Percentiles rank a stretch among this genome's conserved stretches.
Conservation (phyloP, 2,113 vertebrate genomes). For the Platysternon megacephalum region DNA sequence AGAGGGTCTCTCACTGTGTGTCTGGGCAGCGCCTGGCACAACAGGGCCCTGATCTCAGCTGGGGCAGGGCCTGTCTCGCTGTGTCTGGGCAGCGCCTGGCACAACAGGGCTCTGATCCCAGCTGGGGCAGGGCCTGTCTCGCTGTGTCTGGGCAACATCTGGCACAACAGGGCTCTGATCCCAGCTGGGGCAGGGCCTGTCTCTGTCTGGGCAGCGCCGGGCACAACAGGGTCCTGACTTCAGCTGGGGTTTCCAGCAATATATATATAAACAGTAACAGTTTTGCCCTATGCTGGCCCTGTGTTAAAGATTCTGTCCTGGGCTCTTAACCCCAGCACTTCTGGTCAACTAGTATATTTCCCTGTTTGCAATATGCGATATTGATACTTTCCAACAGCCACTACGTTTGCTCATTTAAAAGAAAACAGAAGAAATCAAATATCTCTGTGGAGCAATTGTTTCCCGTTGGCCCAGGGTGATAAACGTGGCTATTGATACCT, state of each 20-base stretch:
- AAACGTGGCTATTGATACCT: background rate
- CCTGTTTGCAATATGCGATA: background rate
- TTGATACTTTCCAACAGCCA: background rate
- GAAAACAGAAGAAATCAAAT: background rate
- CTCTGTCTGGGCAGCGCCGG: no score
- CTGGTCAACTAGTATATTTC: background rate
- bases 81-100: no score
- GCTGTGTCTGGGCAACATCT: no score
- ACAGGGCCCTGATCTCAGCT: no score
- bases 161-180: no score
- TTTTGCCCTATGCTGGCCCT: background rate
- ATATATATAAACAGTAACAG: background rate
- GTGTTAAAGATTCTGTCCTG: background rate
- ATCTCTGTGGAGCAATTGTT: background rate
- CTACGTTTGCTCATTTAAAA: background rate
- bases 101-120: no score
- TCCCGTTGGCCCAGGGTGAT: background rate
- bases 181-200: background rate
- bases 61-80: no score
- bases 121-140: no score
- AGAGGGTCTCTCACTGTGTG: background rate
- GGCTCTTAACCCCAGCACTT: background rate
- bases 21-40: no score
- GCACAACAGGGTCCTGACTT: background rate
- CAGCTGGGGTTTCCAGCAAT: background rate